Conservation (phyloP, 2,797 vertebrate species). For the Tenualosa thibaudeaui region DNA sequence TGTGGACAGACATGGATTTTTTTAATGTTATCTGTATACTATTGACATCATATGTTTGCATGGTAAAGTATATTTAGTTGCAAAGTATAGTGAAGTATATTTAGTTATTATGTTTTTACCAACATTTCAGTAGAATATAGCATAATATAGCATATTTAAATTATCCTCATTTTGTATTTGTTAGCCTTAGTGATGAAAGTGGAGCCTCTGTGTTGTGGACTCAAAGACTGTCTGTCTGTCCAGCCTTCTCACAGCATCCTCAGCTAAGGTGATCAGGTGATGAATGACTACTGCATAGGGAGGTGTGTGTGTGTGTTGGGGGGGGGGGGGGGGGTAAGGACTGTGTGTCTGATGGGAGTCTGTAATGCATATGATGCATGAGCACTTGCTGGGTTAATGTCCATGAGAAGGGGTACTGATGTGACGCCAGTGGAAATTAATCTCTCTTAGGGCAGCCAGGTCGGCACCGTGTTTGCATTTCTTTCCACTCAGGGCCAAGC, state of each 20-base stretch:
- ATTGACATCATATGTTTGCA: neutral
- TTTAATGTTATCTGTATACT: neutral
- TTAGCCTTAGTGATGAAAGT: neutral
- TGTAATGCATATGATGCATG: conserved; percentile 60
- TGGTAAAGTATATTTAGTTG: neutral
- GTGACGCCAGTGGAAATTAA: conserved; percentile 42
- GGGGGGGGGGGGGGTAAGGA: neutral
- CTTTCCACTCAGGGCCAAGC: neutral
- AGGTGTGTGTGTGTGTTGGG: neutral
- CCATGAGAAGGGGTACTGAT: conserved; percentile 53
- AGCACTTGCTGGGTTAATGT: conserved; percentile 61
- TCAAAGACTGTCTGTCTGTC: neutral
- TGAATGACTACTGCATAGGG: conserved; percentile 43
- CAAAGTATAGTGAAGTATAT: neutral
- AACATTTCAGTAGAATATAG: no score
- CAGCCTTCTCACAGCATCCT: conserved; percentile 15
- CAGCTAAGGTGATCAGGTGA: conserved; percentile 41
- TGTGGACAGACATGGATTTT: neutral
- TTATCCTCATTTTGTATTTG: neutral
- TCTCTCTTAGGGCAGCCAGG: conserved; percentile 5
- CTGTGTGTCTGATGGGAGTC: conserved; percentile 48
- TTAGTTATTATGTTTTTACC: neutral
- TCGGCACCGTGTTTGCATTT: conserved; percentile 2
- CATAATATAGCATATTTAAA: no score
- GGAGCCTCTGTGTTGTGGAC: neutral